Base-by-base conservation (phyloP, 2,797 vertebrate species). In the Oreonectes daqikongensis region DNA sequence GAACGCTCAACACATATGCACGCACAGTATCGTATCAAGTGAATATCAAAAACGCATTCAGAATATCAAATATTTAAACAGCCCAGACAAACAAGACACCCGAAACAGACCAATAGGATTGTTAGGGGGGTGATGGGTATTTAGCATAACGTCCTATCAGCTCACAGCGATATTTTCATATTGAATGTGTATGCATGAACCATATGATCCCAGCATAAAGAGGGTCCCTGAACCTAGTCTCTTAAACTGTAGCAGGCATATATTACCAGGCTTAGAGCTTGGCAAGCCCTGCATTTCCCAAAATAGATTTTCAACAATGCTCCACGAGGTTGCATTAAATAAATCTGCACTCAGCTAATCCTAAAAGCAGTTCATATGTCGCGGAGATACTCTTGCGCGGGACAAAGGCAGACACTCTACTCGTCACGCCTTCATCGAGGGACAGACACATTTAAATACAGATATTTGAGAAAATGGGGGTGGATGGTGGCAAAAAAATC, bases 301-400 rank as follows among this genome's bases (percentile, higher is more conserved):
- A 94, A 94, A 94, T 94, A 94, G 93, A 93, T 93, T 93, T 92
- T 48, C 88, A 91, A 93, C 93, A 93, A 94, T 93, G 90, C 91
- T 91, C 87, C 90, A 91, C 91, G 88, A 93, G 91, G 92, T 92
- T 93, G 92, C 93, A 94, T 93, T 94, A 94, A 94, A 93, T 94
- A 94, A 93, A 94, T 94, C 93, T 93, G 88, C 81, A 87, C 91
- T 92, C 84, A 63, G 87, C 90, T 94, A 94, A 94, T 94, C 93
- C 92, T 90, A 88, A 91, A 87, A 92, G 92, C 90, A 93, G 92
- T 93, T 93, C 90, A 90, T 88, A 85, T 90, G 90, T 90, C 86
- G 90, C 64, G 67, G 42, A 80, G 78, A 84, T 79, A 84, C 89
- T 90, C 88, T 92, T 86, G 82, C 26, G 78, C 87, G 89, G 92